Evolutionary conservation across 2,113 vertebrate genomes (phyloP), one percentile per base, ranked within the genome.

Genomic region (Dipodomys merriami): DNA sequence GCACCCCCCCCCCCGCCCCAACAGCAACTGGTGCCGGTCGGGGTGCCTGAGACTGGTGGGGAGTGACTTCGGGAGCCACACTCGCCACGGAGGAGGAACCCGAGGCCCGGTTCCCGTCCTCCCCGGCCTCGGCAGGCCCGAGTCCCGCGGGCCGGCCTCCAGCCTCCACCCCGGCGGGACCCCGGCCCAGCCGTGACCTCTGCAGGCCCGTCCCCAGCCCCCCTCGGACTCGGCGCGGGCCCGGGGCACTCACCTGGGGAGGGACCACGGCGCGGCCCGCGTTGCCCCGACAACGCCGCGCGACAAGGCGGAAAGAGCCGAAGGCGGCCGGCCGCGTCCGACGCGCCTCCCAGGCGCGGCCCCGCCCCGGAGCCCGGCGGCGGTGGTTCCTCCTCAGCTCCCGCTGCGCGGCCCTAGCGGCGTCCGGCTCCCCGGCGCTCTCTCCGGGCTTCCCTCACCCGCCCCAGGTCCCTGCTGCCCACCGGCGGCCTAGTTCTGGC

Each of bases 251-350:
- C 77, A 91, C 93, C 91, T 64, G 16, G 20, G 4, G 71, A 25
- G 72, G 49, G n/a, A 64, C 83, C 33, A 2, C 73, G 2, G 7
- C 15, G 93, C 94, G 10, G 95, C 95, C 81, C 29, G 74, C 94
- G 98, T 98, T 98, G 93, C 98, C 97, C 4, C 94, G 97, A 95
- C 98, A 97, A 98, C 98, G 4, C 76, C 7, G 57, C 77, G 68
- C 0, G 8, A 30, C 0, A 49, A 0, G 3, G 4, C 96, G 95
- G 95, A 96, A 95, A 83, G 13, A 94, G 57, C 83, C 97, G 96
- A 96, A 92, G 18, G n/a, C 35, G 23, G 7, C 91, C 88, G 92
- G 76, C 27, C 30, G 5, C 1, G 39, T 33, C 46, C 76, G n/a
- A 74, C 7, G 44, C 35, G 9, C 10, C 65, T 68, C 73, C 18